phyloP scores from a whole-genome alignment of 2,888 invertebrate species.

The Orthosia cruda region DNA sequence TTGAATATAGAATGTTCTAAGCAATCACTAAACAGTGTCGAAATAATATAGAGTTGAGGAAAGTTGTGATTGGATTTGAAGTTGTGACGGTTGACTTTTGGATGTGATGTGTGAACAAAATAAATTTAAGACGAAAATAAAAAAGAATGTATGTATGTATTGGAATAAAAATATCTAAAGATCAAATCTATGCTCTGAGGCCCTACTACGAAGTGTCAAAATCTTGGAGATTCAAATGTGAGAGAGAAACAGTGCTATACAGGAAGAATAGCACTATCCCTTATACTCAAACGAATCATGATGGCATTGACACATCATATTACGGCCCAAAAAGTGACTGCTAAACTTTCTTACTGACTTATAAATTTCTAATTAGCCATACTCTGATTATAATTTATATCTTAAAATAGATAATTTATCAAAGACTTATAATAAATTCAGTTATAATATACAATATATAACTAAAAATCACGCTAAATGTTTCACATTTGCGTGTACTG shows the following conservation, averaged over 20 bases:
- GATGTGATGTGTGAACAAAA: not conserved
- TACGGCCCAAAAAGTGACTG: not conserved
- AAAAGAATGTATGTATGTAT: too few species aligned
- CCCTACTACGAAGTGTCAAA: too few species aligned
- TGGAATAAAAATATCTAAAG: not conserved
- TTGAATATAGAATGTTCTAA: too few species aligned
- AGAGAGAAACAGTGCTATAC: too few species aligned
- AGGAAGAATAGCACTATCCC: too few species aligned
- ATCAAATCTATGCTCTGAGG: slow-evolving; percentile 1
- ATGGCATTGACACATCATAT: too few species aligned
- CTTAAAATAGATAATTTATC: slow-evolving; percentile 19
- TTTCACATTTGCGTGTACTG: slow-evolving; percentile 76
- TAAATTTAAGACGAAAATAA: too few species aligned
- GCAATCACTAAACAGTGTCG: too few species aligned
- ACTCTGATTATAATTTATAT: slow-evolving; percentile 16
- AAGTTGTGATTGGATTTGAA: not conserved
- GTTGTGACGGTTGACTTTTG: not conserved
- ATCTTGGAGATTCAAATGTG: too few species aligned
- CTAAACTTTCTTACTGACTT: slow-evolving; percentile 13
- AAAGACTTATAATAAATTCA: slow-evolving; percentile 7
- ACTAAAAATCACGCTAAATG: slow-evolving; percentile 72
- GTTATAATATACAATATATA: slow-evolving; percentile 41
- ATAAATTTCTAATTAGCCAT: slow-evolving; percentile 16
- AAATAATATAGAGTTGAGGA: not conserved
- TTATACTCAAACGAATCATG: too few species aligned